Evolutionary conservation across 2,797 vertebrate genomes (phyloP).

Genomic region (Eidolon dupreanum): DNA sequence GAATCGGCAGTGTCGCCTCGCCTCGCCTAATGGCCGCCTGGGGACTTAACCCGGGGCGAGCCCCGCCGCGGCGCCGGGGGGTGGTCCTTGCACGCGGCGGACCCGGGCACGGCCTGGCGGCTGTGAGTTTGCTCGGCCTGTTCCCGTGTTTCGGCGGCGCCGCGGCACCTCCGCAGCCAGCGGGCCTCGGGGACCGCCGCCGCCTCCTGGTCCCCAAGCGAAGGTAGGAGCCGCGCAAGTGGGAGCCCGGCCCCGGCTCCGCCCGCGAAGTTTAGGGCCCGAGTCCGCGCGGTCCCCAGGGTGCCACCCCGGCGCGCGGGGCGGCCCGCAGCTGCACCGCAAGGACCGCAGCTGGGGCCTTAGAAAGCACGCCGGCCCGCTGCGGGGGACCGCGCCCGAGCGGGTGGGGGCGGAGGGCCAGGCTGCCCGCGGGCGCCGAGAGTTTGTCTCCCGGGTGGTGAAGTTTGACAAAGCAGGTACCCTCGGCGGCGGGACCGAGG

Average conservation of each 20-base stretch:
- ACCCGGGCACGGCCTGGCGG: background rate
- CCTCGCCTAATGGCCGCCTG: conserved; percentile 64
- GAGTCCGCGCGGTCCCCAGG: background rate
- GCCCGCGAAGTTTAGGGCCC: background rate
- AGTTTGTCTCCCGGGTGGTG: conserved; percentile 40
- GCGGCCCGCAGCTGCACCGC: background rate
- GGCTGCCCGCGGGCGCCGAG: background rate
- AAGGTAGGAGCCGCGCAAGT: background rate
- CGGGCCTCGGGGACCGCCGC: background rate
- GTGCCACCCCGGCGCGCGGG: background rate
- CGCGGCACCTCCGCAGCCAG: background rate
- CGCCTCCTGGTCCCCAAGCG: background rate
- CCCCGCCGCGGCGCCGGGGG: background rate
- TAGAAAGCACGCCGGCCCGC: background rate
- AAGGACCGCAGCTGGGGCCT: background rate
- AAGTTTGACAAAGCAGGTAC: conserved; percentile 75
- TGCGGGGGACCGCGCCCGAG: no score
- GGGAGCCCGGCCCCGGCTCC: background rate
- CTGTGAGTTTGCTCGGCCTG: background rate
- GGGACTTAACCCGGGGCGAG: conserved; percentile 51
- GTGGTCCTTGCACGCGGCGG: background rate
- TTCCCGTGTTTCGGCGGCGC: background rate
- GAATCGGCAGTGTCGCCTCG: conserved; percentile 7
- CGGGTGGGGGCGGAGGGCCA: no score
- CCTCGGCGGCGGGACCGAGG: background rate